A percentile compares a stretch with the other conserved stretches of the same genome.
These are phyloP conservation scores for Lophochroa leadbeateri DNA, from an alignment of 2,113 vertebrate genomes.

Conservation along the genomic window DNA sequence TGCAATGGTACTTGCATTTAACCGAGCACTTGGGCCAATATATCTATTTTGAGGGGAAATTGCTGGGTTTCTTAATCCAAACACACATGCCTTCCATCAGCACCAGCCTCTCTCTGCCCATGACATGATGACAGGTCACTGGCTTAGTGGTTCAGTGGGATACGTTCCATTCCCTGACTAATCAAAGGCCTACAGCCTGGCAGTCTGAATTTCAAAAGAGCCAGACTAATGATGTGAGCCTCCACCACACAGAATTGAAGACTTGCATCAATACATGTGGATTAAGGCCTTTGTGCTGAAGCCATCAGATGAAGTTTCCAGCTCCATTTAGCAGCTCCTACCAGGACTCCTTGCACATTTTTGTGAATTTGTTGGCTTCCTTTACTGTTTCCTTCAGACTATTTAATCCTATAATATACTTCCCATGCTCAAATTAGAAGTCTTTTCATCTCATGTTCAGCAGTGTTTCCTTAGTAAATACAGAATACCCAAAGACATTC, in stretches of 20 bases:
- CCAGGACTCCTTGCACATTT: not conserved
- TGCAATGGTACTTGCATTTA: not conserved
- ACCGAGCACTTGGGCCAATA: not conserved
- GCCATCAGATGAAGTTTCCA: not conserved
- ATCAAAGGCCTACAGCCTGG: not conserved
- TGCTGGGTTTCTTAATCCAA: not conserved
- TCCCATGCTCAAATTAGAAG: not conserved
- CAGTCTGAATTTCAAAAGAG: not conserved
- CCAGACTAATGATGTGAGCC: not conserved
- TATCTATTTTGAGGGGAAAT: not conserved
- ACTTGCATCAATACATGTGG: not conserved
- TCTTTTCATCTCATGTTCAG: not conserved
- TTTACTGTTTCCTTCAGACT: not conserved
- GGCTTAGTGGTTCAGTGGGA: not conserved
- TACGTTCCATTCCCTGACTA: not conserved
- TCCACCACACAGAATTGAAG: not conserved
- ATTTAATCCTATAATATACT: not conserved
- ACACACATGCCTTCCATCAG: not conserved
- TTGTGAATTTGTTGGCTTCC: not conserved
- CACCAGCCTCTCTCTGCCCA: not conserved
- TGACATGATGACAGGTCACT: not conserved
- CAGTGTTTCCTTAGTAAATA: not conserved
- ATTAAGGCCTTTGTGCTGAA: not conserved
- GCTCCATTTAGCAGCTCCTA: not conserved
- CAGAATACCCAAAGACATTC: not conserved